A percentile compares a stretch with the other conserved stretches of the same genome.
These are phyloP conservation scores for Hucho hucho DNA, from an alignment of 2,113 vertebrate genomes.

Conservation along the genomic window DNA sequence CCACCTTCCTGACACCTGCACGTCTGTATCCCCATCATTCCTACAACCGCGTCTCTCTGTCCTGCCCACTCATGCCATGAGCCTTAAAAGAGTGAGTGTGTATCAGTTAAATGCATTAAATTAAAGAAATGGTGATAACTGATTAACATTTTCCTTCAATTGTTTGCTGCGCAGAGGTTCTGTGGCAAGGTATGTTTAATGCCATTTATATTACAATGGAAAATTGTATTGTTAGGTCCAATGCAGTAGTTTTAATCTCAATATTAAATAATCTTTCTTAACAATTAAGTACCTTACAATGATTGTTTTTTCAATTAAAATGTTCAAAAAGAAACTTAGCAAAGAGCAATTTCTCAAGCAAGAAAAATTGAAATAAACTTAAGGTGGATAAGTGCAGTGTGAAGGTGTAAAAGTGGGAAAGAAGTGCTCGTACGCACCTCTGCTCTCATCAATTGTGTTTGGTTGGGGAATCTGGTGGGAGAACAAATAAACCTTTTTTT, in stretches of 20 bases:
- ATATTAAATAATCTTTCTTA: no score
- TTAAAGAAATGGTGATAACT: neutral
- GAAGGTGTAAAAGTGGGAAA: slow-evolving; percentile 63
- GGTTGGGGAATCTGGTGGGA: slow-evolving; percentile 44
- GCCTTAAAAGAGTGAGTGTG: no score
- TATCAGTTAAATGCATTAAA: neutral
- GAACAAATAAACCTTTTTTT: slow-evolving; percentile 61
- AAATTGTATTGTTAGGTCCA: no score
- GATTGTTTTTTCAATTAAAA: no score
- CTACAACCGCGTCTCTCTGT: slow-evolving; percentile 17
- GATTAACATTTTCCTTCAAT: slow-evolving; percentile 21
- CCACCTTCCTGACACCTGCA: neutral
- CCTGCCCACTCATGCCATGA: slow-evolving; percentile 1
- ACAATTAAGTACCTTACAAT: no score
- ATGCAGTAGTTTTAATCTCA: no score
- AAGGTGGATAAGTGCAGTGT: slow-evolving; percentile 58
- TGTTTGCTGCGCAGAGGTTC: slow-evolving; percentile 57
- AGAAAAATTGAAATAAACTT: slow-evolving; percentile 38
- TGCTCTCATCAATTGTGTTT: slow-evolving; percentile 71
- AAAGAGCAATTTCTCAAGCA: no score
- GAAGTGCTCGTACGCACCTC: slow-evolving; percentile 62
- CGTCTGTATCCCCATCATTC: slow-evolving; percentile 9
- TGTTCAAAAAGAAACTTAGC: no score
- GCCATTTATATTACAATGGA: no score
- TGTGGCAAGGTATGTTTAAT: slow-evolving; percentile 59